Evolutionary conservation across 2,888 invertebrate species (phyloP).

Genomic region (Dendrolimus pini): DNA sequence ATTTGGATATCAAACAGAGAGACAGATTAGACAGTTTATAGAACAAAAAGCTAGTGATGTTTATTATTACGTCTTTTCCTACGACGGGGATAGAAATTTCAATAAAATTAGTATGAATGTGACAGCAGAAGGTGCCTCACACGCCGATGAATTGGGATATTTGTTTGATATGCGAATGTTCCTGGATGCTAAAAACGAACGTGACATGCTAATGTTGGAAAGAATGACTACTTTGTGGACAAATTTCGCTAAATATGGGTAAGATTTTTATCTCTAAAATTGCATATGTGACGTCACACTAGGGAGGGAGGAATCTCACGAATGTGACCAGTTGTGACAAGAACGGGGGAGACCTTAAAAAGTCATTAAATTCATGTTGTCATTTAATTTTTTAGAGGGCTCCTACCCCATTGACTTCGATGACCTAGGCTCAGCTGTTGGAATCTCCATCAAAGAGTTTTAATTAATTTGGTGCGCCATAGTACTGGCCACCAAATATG

Average conservation of each 20-base stretch:
- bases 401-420: no score
- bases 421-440: no score
- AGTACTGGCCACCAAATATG: no score
- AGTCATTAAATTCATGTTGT: no score
- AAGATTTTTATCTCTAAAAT: slow-evolving; percentile 1
- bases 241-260: slow-evolving; percentile 26
- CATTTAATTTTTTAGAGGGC: no score
- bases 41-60: slow-evolving; percentile 16
- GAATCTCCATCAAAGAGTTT: no score
- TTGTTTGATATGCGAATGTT: slow-evolving; percentile 21
- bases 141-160: slow-evolving; percentile 36
- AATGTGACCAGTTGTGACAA: no score
- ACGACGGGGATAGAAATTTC: slow-evolving; percentile 28
- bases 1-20: slow-evolving; percentile 24
- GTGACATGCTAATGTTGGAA: slow-evolving; percentile 10
- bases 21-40: slow-evolving; percentile 21
- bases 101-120: slow-evolving; percentile 17
- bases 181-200: not conserved
- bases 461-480: no score
- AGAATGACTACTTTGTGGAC: slow-evolving; percentile 15
- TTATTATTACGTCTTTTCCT: slow-evolving; percentile 33
- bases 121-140: slow-evolving; percentile 20
- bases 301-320: no score
- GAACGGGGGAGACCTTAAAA: no score
- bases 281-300: no score